These are phyloP conservation scores for Rhinolophus sinicus DNA, from an alignment of 2,113 vertebrate species.

Conservation along the genomic window DNA sequence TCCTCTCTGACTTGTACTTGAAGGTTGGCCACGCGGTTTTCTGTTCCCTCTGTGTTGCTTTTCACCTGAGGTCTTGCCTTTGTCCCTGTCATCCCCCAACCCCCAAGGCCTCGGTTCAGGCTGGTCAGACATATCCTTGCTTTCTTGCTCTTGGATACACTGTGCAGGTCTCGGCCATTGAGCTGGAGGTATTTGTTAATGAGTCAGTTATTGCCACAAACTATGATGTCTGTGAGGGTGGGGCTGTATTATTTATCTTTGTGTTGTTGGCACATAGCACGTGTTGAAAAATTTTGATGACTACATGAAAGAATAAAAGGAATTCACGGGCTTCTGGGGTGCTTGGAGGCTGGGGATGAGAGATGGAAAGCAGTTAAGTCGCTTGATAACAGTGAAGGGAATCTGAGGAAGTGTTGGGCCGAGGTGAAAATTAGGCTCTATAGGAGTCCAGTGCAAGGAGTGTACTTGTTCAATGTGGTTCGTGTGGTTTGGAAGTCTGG, in stretches of 20 bases:
- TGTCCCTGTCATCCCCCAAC: background rate
- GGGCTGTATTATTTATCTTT: background rate
- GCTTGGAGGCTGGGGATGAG: background rate
- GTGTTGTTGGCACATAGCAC: background rate
- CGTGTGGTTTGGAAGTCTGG: conserved; percentile 37
- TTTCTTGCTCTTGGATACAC: background rate
- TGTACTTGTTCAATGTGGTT: background rate
- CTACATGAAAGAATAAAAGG: background rate
- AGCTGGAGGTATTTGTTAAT: background rate
- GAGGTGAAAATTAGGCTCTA: conserved; percentile 12
- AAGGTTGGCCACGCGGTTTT: background rate
- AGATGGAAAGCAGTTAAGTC: background rate
- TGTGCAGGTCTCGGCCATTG: background rate
- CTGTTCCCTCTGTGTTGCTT: background rate
- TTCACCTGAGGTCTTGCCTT: background rate
- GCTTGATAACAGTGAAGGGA: background rate
- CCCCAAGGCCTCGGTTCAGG: background rate
- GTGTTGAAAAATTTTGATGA: background rate
- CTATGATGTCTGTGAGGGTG: background rate
- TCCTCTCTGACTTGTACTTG: no score
- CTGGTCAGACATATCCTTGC: background rate
- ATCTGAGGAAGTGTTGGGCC: background rate
- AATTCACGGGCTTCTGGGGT: background rate
- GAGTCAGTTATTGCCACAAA: background rate
- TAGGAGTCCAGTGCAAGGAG: background rate